Evolutionary conservation across 2,113 vertebrate genomes (phyloP).

Genomic region (Pseudopodoces humilis): DNA sequence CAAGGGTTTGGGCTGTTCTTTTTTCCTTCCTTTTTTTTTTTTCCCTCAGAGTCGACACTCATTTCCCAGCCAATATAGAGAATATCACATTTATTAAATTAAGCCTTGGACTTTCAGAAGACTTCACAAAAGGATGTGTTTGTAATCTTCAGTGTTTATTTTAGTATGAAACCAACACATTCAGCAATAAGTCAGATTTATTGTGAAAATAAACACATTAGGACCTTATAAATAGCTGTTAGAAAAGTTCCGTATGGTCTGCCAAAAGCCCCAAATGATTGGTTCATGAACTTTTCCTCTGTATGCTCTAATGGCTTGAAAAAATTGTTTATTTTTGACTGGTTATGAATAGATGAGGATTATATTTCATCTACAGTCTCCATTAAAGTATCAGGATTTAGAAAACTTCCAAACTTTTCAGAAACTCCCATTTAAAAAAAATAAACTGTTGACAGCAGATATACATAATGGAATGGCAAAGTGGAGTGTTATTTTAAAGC

Average conservation of each 20-base stretch:
- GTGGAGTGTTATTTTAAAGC: constrained; percentile 15
- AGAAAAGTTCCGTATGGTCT: constrained; percentile 68
- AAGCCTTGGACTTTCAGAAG: constrained; percentile 30
- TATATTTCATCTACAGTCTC: constrained; percentile 54
- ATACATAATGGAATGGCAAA: constrained; percentile 5
- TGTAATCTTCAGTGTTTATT: constrained; percentile 70
- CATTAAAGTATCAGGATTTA: constrained; percentile 58
- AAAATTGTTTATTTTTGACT: constrained; percentile 55
- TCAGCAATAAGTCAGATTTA: constrained; percentile 71
- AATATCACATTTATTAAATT: constrained; percentile 64
- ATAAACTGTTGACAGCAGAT: constrained; percentile 51
- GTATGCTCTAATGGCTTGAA: constrained; percentile 48
- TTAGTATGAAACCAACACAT: constrained; percentile 70
- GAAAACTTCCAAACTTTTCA: constrained; percentile 52
- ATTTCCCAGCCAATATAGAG: constrained; percentile 42
- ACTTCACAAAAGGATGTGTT: constrained; percentile 64
- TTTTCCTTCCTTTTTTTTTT: not conserved
- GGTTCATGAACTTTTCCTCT: constrained; percentile 70
- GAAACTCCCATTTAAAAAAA: constrained; percentile 42
- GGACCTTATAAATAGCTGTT: constrained; percentile 67
- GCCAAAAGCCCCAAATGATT: constrained; percentile 68
- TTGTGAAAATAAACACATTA: constrained; percentile 73
- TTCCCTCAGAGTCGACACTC: not conserved
- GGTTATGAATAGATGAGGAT: constrained; percentile 64
- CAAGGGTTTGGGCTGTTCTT: not conserved